Conservation (phyloP, 1,140 invertebrate species). For the Drosophila chauvacae region DNA sequence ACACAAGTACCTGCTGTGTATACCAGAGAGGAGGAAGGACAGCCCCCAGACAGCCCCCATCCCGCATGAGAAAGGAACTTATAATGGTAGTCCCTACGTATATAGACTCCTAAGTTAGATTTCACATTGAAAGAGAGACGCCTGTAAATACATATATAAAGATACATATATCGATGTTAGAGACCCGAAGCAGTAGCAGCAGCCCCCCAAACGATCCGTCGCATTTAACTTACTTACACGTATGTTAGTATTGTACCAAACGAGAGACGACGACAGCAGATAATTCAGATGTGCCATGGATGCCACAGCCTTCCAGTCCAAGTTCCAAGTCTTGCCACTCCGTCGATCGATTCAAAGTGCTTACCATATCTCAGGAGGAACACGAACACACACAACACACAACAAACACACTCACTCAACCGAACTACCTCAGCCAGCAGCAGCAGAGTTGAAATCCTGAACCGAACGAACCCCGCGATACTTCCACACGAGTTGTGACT, state of each 20-base stretch:
- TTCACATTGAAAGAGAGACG: slow-evolving; percentile 47
- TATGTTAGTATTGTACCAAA: slow-evolving; percentile 46
- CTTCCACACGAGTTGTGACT: slow-evolving; percentile 64
- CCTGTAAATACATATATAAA: slow-evolving; percentile 46
- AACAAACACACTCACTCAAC: slow-evolving; percentile 40
- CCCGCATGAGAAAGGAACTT: slow-evolving; percentile 24
- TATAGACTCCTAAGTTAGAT: slow-evolving; percentile 44
- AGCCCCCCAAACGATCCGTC: slow-evolving; percentile 44
- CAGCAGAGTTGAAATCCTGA: slow-evolving; percentile 48
- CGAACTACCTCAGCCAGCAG: slow-evolving; percentile 69
- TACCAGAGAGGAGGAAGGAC: slow-evolving; percentile 29
- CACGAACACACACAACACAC: background rate
- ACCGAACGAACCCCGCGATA: slow-evolving; percentile 38
- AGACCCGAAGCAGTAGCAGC: slow-evolving; percentile 15
- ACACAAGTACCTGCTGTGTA: slow-evolving; percentile 77
- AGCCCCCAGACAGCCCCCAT: slow-evolving; percentile 8
- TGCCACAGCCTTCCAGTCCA: slow-evolving; percentile 52
- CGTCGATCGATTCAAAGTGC: slow-evolving; percentile 42
- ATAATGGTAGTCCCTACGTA: slow-evolving; percentile 15
- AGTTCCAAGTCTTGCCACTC: slow-evolving; percentile 44
- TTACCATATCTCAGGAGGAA: slow-evolving; percentile 73
- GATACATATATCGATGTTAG: slow-evolving; percentile 23
- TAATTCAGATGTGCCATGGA: slow-evolving; percentile 79
- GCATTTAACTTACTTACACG: slow-evolving; percentile 41
- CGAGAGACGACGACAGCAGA: slow-evolving; percentile 30